Conservation (phyloP, 2,113 vertebrate species). For the Phalacrocorax brasilianus region DNA sequence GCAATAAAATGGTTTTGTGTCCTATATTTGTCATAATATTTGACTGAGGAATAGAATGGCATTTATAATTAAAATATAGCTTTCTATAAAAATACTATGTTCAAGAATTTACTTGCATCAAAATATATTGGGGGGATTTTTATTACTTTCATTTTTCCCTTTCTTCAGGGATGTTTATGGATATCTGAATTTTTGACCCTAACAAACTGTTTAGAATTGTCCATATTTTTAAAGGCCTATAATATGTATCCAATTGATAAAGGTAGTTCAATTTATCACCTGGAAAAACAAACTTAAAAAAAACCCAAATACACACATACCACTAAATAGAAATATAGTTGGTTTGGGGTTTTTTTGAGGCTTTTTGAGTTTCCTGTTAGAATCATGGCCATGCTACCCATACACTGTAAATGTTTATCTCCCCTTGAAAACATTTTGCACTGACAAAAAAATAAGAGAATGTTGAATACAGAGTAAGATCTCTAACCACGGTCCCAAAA, state of each 20-base stretch:
- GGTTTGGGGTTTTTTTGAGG: background rate
- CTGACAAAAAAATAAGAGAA: background rate
- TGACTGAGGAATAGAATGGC: constrained; percentile 22
- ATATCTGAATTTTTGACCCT: background rate
- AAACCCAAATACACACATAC: background rate
- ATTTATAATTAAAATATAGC: constrained; percentile 47
- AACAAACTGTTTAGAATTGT: background rate
- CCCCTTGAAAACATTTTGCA: background rate
- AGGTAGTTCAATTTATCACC: background rate
- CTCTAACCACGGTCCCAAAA: background rate
- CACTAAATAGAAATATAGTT: background rate
- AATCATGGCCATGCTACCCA: background rate
- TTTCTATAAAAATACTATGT: constrained; percentile 47
- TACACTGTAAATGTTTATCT: background rate
- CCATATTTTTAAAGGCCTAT: background rate
- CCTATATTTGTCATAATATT: background rate
- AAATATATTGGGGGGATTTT: constrained; percentile 5
- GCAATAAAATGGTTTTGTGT: background rate
- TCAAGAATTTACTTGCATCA: constrained; percentile 56
- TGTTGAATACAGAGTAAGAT: background rate
- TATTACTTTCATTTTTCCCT: background rate
- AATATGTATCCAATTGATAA: background rate
- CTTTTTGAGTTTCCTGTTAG: background rate
- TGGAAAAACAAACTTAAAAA: background rate
- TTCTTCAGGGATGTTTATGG: constrained; percentile 9